These are phyloP conservation scores for Euschistus heros DNA, from an alignment of 1,140 invertebrate species.

Conservation along the genomic window DNA sequence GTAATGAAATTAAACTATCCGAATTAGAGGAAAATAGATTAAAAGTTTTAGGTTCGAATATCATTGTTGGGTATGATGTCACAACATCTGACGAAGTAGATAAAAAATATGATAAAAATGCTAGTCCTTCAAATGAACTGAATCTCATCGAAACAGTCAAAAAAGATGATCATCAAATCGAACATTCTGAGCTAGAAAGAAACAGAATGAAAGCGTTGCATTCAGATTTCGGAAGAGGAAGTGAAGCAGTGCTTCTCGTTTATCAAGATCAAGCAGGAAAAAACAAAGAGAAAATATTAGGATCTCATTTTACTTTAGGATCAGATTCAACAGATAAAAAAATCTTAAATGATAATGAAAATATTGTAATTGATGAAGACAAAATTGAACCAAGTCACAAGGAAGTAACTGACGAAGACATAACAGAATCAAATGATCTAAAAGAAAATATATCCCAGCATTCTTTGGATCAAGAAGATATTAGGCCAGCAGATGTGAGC, in stretches of 20 bases:
- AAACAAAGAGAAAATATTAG: neutral
- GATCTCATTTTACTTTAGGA: neutral
- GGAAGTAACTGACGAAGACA: neutral
- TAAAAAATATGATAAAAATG: neutral
- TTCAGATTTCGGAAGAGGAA: neutral
- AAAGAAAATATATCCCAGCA: too few relatives aligned
- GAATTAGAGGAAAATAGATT: neutral
- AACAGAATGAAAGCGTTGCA: neutral
- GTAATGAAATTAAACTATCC: neutral
- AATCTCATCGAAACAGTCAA: neutral
- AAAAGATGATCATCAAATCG: neutral
- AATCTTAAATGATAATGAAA: neutral
- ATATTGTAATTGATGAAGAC: neutral
- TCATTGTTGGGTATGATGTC: neutral
- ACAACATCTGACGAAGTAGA: neutral
- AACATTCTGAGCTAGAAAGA: neutral
- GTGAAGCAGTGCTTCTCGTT: neutral
- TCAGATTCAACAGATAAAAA: neutral
- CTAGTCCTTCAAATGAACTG: neutral
- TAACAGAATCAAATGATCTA: too few relatives aligned
- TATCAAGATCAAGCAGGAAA: neutral
- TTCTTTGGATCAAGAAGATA: too few relatives aligned
- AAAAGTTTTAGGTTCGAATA: neutral
- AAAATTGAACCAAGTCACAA: neutral
- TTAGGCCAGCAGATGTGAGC: too few relatives aligned